A percentile compares a stretch with the other conserved stretches of the same genome.
Evolutionary conservation across 2,797 vertebrate species (phyloP).

Genomic region (Mus spretus): DNA sequence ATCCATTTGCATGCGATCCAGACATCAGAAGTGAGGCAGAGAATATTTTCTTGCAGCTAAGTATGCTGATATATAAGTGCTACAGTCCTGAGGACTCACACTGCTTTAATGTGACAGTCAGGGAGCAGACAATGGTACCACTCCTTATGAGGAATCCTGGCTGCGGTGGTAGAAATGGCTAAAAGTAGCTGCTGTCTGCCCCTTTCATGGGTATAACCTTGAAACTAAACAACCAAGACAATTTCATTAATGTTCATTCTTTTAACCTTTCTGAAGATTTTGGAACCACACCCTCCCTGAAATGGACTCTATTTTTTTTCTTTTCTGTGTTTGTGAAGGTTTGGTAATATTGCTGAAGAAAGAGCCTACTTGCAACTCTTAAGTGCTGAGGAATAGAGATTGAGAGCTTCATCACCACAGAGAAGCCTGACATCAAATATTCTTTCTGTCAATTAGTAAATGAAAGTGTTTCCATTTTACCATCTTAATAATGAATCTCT

Average conservation of each 20-base stretch:
- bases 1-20: neutral
- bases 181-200: neutral
- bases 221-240: conserved; percentile 25
- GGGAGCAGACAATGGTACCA: too few relatives aligned
- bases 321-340: neutral
- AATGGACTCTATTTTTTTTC: conserved; percentile 30
- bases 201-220: neutral
- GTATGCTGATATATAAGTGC: neutral
- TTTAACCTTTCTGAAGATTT: neutral
- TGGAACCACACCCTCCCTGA: neutral
- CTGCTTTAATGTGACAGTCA: neutral
- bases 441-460: conserved; percentile 36
- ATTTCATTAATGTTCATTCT: neutral
- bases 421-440: neutral
- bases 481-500: conserved; percentile 28
- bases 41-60: neutral
- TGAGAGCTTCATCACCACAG: neutral
- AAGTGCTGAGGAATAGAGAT: neutral
- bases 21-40: neutral
- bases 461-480: conserved; percentile 25
- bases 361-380: neutral
- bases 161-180: neutral
- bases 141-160: neutral
- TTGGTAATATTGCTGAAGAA: neutral
- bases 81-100: neutral